Evolutionary conservation across 2,888 invertebrate genomes (phyloP), one percentile per base, ranked within the genome.

Genomic region (Eilema griseolum): DNA sequence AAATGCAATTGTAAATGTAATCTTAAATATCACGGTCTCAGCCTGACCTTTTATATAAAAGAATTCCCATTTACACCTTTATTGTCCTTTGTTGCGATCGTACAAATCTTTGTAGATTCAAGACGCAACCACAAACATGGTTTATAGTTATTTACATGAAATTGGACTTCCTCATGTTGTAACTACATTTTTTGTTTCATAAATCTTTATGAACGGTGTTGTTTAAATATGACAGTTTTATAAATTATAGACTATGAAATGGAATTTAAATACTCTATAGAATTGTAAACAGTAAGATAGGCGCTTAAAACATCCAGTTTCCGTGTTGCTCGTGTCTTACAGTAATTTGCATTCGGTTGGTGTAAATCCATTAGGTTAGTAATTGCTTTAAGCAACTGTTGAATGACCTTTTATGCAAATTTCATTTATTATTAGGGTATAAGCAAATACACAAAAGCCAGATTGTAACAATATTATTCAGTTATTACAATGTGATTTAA

Each of bases 1-100:
- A 79, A 79, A 73, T 74, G 72, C 70, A 72, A 78, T 83, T 81
- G 79, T 82, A 85, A 83, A 82, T 80, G 80, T 83, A 80, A 83
- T 80, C 64, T 85, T 85, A 85, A 89, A 88, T 88, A 88, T 87
- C 89, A 88, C 72, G 87, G 85, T 78, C 86, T 81, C 67, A 67
- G 81, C 70, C 65, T 82, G 86, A 88, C 89, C 89, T 89, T 89
- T 85, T 71, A 81, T 81, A 80, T 79, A 82, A 76, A 87, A 83
- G 80, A 82, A 87, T 85, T 85, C 80, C 81, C 83, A 85, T 88
- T 86, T 83, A 87, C 83, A 83, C 85, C 76, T 84, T 85, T 83
- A 85, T 83, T 75, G 80, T 85, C 80, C 86, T 87, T 87, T 87
- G 87, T 87, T 80, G 74, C 68, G 52, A 68, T 68, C 74, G 75